Conservation (phyloP, 1,140 invertebrate genomes). For the Zaprionus inermis region DNA sequence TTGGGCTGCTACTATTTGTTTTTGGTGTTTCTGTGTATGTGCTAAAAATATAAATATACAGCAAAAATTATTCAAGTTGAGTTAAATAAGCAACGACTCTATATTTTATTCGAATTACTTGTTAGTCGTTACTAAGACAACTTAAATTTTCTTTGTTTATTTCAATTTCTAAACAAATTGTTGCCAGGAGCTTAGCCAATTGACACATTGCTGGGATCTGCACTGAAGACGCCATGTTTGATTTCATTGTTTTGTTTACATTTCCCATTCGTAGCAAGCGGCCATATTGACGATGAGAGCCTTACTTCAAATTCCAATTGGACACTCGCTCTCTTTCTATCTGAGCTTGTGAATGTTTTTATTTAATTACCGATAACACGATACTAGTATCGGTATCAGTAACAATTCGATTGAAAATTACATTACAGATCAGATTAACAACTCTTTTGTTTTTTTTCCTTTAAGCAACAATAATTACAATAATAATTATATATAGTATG, state of each 20-base stretch:
- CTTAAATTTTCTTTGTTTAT: conserved; percentile 24
- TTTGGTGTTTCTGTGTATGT: conserved; percentile 17
- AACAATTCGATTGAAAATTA: conserved; percentile 74
- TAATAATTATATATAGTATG: conserved; percentile 62
- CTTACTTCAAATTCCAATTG: conserved; percentile 8
- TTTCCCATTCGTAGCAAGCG: neutral
- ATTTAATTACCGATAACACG: conserved; percentile 39
- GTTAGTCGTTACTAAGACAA: conserved; percentile 64
- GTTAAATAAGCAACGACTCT: conserved; percentile 21
- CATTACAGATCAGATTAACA: conserved; percentile 73
- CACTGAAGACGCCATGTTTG: conserved; percentile 1
- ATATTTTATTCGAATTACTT: conserved; percentile 29
- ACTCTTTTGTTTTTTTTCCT: conserved; percentile 34
- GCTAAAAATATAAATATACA: conserved; percentile 27
- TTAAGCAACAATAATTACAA: conserved; percentile 72
- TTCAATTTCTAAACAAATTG: conserved; percentile 11
- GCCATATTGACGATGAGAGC: neutral
- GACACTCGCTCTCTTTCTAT: neutral
- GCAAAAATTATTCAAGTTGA: conserved; percentile 1
- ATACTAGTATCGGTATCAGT: conserved; percentile 51
- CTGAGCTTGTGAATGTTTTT: conserved; percentile 42
- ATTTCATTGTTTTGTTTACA: neutral
- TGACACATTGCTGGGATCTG: neutral
- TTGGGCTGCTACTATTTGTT: neutral
- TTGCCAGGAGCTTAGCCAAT: neutral